A percentile compares a stretch with the other conserved stretches of the same genome.
These are phyloP conservation scores for Melanophora roralis DNA, from an alignment of 2,888 invertebrate species.

Conservation along the genomic window DNA sequence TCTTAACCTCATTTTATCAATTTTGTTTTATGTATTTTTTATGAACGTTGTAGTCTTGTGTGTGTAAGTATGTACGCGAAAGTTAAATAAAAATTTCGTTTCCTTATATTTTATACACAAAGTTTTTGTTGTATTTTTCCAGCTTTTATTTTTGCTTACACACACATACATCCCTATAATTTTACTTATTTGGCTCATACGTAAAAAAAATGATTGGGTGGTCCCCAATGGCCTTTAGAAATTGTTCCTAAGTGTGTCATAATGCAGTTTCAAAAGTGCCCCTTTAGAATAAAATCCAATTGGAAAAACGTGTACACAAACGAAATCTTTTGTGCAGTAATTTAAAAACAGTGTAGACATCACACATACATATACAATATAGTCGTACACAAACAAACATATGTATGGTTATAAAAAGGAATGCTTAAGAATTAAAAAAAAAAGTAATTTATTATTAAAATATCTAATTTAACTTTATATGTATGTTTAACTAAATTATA, in stretches of 20 bases:
- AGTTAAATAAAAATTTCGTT: conserved; percentile 28
- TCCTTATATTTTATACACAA: conserved; percentile 11
- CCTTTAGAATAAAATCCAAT: conserved; percentile 76
- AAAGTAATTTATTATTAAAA: conserved; percentile 5
- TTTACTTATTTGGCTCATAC: conserved; percentile 35
- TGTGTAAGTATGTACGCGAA: background rate
- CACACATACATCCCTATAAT: background rate
- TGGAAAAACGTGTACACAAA: conserved; percentile 66
- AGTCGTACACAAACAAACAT: background rate
- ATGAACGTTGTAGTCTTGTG: background rate
- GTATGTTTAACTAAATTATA: conserved; percentile 4
- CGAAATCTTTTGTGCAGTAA: conserved; percentile 23
- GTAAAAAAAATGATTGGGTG: conserved; percentile 56
- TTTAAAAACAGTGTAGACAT: no score
- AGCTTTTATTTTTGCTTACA: background rate
- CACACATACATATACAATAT: no score
- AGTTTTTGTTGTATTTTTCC: conserved; percentile 23
- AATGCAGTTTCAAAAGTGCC: conserved; percentile 74
- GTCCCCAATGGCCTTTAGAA: conserved; percentile 72
- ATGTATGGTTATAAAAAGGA: background rate
- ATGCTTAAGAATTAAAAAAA: background rate
- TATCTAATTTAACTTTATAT: conserved; percentile 3
- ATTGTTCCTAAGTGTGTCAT: conserved; percentile 77
- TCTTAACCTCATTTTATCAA: conserved; percentile 31
- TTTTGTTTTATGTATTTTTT: conserved; percentile 55